phyloP scores from a whole-genome alignment of 1,140 invertebrate species.

The Procambarus clarkii region DNA sequence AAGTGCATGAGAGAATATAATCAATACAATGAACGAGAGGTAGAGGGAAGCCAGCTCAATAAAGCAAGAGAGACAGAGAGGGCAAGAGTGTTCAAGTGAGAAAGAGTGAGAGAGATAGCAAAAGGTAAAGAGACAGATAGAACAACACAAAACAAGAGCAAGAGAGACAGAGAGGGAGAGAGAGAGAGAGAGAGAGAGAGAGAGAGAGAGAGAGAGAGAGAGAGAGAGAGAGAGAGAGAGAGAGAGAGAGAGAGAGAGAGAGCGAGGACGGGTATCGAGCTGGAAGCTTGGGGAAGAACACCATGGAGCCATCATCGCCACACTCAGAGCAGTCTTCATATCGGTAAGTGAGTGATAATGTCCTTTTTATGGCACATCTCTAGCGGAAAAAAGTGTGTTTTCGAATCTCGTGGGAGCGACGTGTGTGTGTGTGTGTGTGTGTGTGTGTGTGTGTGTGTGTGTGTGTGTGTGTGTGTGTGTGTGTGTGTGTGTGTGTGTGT shows the following conservation, averaged over 20 bases:
- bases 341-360: not conserved
- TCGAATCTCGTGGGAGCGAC: not conserved
- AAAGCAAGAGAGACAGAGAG: too few species aligned
- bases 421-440: not conserved
- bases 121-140: too few species aligned
- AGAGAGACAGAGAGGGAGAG: not conserved
- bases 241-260: not conserved
- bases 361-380: not conserved
- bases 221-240: not conserved
- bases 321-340: not conserved
- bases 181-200: slow-evolving; percentile 2
- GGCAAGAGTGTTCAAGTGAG: too few species aligned
- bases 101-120: too few species aligned
- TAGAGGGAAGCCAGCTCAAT: too few species aligned
- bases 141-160: not conserved
- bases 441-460: slow-evolving; percentile 31
- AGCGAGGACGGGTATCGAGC: too few species aligned
- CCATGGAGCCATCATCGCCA: too few species aligned
- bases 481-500: slow-evolving; percentile 22
- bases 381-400: not conserved
- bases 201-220: slow-evolving; percentile 2
- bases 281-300: too few species aligned
- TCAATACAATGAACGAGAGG: too few species aligned
- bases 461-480: slow-evolving; percentile 15
- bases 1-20: too few species aligned